Evolutionary conservation across 2,113 vertebrate genomes (phyloP).

Genomic region (Seriola aureovittata): DNA sequence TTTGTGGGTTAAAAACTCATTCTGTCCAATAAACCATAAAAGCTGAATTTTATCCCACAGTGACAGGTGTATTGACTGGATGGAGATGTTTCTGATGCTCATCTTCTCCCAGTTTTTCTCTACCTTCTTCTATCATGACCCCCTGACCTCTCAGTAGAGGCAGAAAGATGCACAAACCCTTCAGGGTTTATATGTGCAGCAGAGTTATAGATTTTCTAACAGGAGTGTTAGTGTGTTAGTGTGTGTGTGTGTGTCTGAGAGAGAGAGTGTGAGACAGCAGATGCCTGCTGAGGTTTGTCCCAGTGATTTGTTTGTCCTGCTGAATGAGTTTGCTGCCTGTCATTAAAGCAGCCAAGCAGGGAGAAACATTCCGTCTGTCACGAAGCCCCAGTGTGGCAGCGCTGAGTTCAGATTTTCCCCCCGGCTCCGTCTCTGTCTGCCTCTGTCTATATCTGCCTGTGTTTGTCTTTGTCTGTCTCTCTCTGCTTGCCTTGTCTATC

Average conservation of each 20-base stretch:
- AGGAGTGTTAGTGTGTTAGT: conserved; percentile 10
- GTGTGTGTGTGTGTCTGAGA: conserved; percentile 8
- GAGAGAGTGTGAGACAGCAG: background rate
- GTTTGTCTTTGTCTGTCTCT: conserved; percentile 16
- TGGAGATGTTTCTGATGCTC: background rate
- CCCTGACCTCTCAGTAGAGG: conserved; percentile 2
- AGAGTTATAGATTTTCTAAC: conserved; percentile 20
- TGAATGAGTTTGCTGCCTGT: conserved; percentile 52
- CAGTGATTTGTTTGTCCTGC: conserved; percentile 58
- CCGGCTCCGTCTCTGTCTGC: conserved; percentile 6
- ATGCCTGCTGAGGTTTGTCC: conserved; percentile 38
- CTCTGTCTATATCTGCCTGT: conserved; percentile 36
- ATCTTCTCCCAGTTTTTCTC: background rate
- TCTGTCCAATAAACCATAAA: conserved; percentile 30
- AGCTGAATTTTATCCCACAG: conserved; percentile 20
- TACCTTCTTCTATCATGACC: background rate
- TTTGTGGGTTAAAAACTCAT: conserved; percentile 7
- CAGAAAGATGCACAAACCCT: background rate
- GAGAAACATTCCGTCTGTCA: conserved; percentile 39
- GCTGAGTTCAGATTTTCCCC: conserved; percentile 7
- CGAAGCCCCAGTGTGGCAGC: background rate
- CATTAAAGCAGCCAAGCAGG: conserved; percentile 48
- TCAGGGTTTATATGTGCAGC: background rate
- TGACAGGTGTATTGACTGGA: background rate
- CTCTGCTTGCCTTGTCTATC: conserved; percentile 31